These are phyloP conservation scores for Natator depressus DNA, from an alignment of 2,113 vertebrate genomes.

Conservation along the genomic window DNA sequence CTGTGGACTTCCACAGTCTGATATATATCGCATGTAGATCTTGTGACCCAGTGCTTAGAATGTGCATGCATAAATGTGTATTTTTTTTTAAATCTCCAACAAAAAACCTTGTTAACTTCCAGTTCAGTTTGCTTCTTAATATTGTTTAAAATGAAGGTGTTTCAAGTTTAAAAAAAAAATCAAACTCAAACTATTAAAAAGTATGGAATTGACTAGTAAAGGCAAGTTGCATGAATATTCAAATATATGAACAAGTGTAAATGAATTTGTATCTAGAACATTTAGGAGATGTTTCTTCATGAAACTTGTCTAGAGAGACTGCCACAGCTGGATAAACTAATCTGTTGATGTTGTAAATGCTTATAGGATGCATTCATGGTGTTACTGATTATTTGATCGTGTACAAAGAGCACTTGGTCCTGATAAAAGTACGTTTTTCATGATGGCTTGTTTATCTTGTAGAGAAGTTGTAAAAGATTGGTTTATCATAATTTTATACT, in stretches of 20 bases:
- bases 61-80: background rate
- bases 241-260: background rate
- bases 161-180: background rate
- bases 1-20: background rate
- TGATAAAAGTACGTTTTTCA: background rate
- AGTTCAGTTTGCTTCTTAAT: background rate
- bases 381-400: background rate
- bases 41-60: background rate
- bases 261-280: fast-evolving
- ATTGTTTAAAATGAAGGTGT: background rate
- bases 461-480: too few species aligned
- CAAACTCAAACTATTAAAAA: background rate
- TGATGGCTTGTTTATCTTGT: background rate
- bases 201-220: background rate
- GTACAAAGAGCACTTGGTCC: background rate
- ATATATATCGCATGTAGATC: background rate
- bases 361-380: background rate
- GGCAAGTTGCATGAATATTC: background rate
- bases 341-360: background rate
- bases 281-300: background rate
- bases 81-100: background rate
- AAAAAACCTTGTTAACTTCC: background rate
- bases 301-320: background rate
- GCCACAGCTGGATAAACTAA: background rate
- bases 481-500: background rate